phyloP scores from a whole-genome alignment of 2,888 invertebrate species.

The Chrysolina americana region DNA sequence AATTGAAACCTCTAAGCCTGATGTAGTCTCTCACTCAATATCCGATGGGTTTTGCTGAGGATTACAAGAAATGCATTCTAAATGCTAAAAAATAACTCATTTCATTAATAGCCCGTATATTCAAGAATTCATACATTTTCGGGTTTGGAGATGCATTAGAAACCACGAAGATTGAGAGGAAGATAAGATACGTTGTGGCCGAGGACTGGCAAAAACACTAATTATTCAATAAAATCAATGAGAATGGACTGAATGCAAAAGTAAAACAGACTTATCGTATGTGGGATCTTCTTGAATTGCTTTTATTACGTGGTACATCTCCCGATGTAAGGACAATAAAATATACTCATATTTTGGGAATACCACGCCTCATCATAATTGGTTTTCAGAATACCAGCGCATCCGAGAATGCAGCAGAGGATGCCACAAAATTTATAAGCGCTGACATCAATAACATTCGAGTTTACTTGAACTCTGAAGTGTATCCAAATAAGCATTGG shows the following conservation, averaged over 20 bases:
- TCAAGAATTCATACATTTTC: slow-evolving; percentile 26
- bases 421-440: slow-evolving; percentile 11
- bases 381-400: slow-evolving; percentile 5
- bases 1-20: too few species aligned
- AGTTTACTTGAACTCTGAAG: not conserved
- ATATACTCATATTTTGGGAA: not conserved
- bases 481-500: not conserved
- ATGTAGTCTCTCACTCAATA: too few species aligned
- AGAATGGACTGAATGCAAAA: slow-evolving; percentile 10
- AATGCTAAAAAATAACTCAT: slow-evolving; percentile 8
- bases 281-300: slow-evolving; percentile 17
- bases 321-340: slow-evolving; percentile 14
- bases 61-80: not conserved
- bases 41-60: not conserved
- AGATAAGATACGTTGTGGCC: slow-evolving; percentile 24
- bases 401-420: slow-evolving; percentile 5
- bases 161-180: slow-evolving; percentile 19
- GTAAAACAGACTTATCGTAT: slow-evolving; percentile 13
- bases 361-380: not conserved
- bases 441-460: slow-evolving; percentile 21
- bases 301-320: not conserved
- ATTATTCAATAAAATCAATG: slow-evolving; percentile 23
- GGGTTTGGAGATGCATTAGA: slow-evolving; percentile 18
- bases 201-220: slow-evolving; percentile 22
- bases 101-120: slow-evolving; percentile 24